Percentiles rank a stretch among this genome's conserved stretches.
phyloP scores from a whole-genome alignment of 2,888 invertebrate genomes.

The Agrotis clavis region DNA sequence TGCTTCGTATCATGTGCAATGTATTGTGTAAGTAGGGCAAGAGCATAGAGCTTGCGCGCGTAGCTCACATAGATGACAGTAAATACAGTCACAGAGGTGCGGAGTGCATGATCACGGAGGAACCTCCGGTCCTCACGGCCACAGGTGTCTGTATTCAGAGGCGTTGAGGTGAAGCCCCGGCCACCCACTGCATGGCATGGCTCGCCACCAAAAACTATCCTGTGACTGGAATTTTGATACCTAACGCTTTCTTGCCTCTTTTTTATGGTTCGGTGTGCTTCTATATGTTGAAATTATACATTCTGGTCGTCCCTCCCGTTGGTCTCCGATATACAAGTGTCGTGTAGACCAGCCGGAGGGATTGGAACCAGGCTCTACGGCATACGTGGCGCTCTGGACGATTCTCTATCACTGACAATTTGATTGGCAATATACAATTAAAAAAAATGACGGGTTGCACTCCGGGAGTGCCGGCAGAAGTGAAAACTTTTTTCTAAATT shows the following conservation, averaged over 20 bases:
- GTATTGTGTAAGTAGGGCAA: slow-evolving; percentile 72
- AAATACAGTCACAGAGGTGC: slow-evolving; percentile 86
- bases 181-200: slow-evolving; percentile 80
- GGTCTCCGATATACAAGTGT: slow-evolving; percentile 28
- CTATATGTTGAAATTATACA: slow-evolving; percentile 76
- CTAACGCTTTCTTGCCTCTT: slow-evolving; percentile 87
- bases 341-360: slow-evolving; percentile 47
- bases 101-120: slow-evolving; percentile 74
- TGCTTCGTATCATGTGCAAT: slow-evolving; percentile 82
- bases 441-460: too few relatives aligned
- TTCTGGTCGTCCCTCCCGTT: slow-evolving; percentile 49
- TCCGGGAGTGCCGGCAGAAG: too few relatives aligned
- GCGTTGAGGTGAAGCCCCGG: slow-evolving; percentile 56
- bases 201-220: slow-evolving; percentile 70
- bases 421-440: slow-evolving; percentile 30
- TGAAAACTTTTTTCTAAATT: too few relatives aligned
- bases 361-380: slow-evolving; percentile 40
- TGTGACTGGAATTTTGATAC: slow-evolving; percentile 90
- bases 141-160: slow-evolving; percentile 85
- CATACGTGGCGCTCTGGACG: slow-evolving; percentile 72
- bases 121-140: slow-evolving; percentile 48
- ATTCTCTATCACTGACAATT: slow-evolving; percentile 31
- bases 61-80: slow-evolving; percentile 80
- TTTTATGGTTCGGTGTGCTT: slow-evolving; percentile 90
- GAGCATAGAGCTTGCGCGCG: slow-evolving; percentile 81